Conservation (phyloP, 2,888 invertebrate species). For the Zhengitettix transpicula region DNA sequence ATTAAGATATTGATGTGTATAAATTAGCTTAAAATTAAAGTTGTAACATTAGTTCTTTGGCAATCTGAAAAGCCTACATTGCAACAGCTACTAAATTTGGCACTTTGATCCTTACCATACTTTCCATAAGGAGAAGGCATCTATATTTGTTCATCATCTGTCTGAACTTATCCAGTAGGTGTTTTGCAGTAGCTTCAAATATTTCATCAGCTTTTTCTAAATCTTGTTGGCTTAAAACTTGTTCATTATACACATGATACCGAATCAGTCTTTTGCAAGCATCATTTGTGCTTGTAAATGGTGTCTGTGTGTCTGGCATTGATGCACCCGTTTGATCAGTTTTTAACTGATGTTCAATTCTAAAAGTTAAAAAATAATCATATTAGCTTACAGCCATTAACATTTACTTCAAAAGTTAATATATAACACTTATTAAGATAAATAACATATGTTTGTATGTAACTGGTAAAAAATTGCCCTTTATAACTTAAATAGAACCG, state of each 20-base stretch:
- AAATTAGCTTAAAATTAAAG: neutral
- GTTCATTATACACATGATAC: slow-evolving; percentile 60
- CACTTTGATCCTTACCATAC: slow-evolving; percentile 41
- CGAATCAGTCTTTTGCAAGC: slow-evolving; percentile 57
- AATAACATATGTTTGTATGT: too few species aligned
- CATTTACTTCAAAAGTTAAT: too few species aligned
- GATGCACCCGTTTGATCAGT: slow-evolving; percentile 58
- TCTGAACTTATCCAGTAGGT: slow-evolving; percentile 50
- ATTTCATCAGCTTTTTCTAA: slow-evolving; percentile 50
- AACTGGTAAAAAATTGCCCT: too few species aligned
- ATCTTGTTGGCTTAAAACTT: slow-evolving; percentile 42
- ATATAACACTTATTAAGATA: too few species aligned
- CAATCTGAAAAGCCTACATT: too few species aligned
- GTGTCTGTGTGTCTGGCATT: slow-evolving; percentile 54
- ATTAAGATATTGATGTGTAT: neutral
- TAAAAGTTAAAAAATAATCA: slow-evolving; percentile 21
- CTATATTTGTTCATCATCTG: slow-evolving; percentile 58
- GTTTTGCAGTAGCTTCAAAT: slow-evolving; percentile 42
- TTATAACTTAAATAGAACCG: too few species aligned
- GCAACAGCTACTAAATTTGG: neutral
- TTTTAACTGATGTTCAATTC: slow-evolving; percentile 56
- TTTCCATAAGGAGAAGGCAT: slow-evolving; percentile 54
- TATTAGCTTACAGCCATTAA: neutral
- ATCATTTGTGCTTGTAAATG: slow-evolving; percentile 52
- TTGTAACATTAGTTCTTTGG: too few species aligned